Evolutionary conservation across 2,113 vertebrate species (phyloP), one percentile per base, ranked within the genome.

Genomic region (Speoplatyrhinus poulsoni): DNA sequence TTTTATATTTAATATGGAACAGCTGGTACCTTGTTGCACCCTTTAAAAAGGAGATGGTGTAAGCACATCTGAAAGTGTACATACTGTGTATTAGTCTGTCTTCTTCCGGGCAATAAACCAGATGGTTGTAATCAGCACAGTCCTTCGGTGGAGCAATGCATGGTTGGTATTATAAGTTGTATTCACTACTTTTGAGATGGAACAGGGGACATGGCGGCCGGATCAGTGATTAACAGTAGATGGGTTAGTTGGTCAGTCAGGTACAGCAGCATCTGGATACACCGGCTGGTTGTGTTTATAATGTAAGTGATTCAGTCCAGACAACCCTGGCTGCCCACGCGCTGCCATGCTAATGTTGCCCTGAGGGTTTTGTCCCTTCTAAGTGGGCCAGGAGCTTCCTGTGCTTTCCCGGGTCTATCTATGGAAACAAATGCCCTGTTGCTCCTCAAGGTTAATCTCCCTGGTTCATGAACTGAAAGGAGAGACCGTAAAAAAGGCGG

Each of bases 271-370:
- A 82, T 82, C 72, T 33, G 8, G 68, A 77, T 88, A 80, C 86
- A 82, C 36, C 73, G 75, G 46, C 76, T 69, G 81, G 72, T 84
- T 74, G 58, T 68, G 57, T 70, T 76, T 83, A 26, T 26, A 85
- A 84, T 83, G 82, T 70, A 73, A 80, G 58, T 83, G 82, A 89
- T 90, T 82, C 65, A 77, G 84, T 87, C 84, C 88, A 83, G 82
- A 80, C 68, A 58, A 73, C 66, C 65, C 67, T 66, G 56, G 32
- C 74, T 79, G 72, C 70, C 67, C 62, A 50, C 19, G 67, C 71
- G 54, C 65, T 32, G 48, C 65, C 61, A 68, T 75, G 67, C 56
- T 79, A 73, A 80, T 80, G 60, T 75, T 12, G 46, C 82, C 85
- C 60, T 16, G 67, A 75, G 62, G 79, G 52, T 72, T 80, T 50